These are phyloP conservation scores for Istiophorus platypterus DNA, from an alignment of 2,113 vertebrate species.

Conservation along the genomic window DNA sequence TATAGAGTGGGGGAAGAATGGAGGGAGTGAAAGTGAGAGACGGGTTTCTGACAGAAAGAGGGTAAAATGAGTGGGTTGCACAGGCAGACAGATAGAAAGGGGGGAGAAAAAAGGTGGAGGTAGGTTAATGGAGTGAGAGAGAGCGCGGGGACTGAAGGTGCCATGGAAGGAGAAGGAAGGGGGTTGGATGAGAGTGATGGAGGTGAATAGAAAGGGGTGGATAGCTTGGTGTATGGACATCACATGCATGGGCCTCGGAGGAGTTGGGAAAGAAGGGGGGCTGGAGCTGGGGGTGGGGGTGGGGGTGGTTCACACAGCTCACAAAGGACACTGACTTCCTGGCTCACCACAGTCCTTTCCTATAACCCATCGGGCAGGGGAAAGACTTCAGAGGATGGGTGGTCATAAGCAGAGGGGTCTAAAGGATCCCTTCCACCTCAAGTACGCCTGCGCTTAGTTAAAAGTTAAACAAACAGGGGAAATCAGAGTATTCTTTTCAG, in stretches of 20 bases:
- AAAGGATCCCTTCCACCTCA: conserved; percentile 38
- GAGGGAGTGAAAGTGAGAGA: conserved; percentile 73
- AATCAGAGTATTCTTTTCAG: conserved; percentile 66
- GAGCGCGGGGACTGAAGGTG: conserved; percentile 54
- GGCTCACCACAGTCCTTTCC: conserved; percentile 46
- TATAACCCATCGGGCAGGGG: conserved; percentile 28
- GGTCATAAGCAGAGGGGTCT: conserved; percentile 56
- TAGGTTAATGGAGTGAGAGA: conserved; percentile 74
- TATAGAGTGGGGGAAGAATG: conserved; percentile 75
- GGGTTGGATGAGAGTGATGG: conserved; percentile 68
- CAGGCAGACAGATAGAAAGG: conserved; percentile 64
- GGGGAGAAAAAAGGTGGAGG: conserved; percentile 73
- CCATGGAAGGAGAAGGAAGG: conserved; percentile 58
- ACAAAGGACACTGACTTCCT: conserved; percentile 74
- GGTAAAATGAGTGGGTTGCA: conserved; percentile 80
- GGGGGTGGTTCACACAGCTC: conserved; percentile 16
- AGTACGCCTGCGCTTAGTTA: conserved; percentile 57
- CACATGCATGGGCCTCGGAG: conserved; percentile 62
- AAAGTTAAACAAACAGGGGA: conserved; percentile 64
- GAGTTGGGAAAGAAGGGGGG: conserved; percentile 40
- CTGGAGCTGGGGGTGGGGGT: conserved; percentile 22
- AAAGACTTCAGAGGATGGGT: conserved; percentile 54
- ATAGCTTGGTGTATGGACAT: conserved; percentile 77
- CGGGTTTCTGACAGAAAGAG: conserved; percentile 78
- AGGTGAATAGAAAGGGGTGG: conserved; percentile 81